Percentiles rank a stretch among this genome's conserved stretches.
Conservation (phyloP, 1,140 invertebrate species). For the Drosophila athabasca region DNA sequence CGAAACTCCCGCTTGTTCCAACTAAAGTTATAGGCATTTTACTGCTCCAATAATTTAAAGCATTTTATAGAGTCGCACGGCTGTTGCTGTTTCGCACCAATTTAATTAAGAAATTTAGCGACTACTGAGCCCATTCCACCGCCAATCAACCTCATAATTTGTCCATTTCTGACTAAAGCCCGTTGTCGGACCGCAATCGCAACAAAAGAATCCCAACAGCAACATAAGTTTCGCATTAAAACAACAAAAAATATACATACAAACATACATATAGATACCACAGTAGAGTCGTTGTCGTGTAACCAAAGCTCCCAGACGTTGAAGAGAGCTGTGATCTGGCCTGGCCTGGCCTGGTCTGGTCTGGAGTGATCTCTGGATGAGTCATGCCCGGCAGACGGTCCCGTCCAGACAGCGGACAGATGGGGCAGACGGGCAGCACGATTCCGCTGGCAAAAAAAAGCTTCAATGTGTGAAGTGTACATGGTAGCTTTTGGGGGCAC, state of each 20-base stretch:
- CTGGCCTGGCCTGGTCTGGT: neutral
- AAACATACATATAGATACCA: neutral
- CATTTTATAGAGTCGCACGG: slow-evolving; percentile 13
- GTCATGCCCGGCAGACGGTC: slow-evolving; percentile 21
- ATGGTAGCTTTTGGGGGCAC: slow-evolving; percentile 21
- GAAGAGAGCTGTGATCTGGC: slow-evolving; percentile 2
- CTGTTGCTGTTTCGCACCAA: slow-evolving; percentile 9
- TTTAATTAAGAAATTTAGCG: slow-evolving; percentile 64
- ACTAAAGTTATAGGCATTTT: too few species aligned
- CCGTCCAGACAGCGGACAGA: slow-evolving; percentile 8
- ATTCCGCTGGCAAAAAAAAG: slow-evolving; percentile 8
- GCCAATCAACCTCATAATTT: slow-evolving; percentile 60
- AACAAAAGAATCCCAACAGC: slow-evolving; percentile 44
- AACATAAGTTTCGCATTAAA: slow-evolving; percentile 73
- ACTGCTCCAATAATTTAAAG: slow-evolving; percentile 11
- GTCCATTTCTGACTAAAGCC: slow-evolving; percentile 51
- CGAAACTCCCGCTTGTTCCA: too few species aligned
- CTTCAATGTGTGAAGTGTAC: slow-evolving; percentile 8
- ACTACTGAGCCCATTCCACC: slow-evolving; percentile 33
- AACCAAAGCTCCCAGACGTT: slow-evolving; percentile 17
- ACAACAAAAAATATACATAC: slow-evolving; percentile 5
- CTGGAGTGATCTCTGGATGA: slow-evolving; percentile 11
- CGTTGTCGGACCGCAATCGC: slow-evolving; percentile 9
- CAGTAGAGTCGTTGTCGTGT: slow-evolving; percentile 31
- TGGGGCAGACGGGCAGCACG: slow-evolving; percentile 1